Percentiles rank a stretch among this genome's conserved stretches.
These are phyloP conservation scores for Enteromius thamalakanensis DNA, from an alignment of 2,797 vertebrate species.

Conservation along the genomic window DNA sequence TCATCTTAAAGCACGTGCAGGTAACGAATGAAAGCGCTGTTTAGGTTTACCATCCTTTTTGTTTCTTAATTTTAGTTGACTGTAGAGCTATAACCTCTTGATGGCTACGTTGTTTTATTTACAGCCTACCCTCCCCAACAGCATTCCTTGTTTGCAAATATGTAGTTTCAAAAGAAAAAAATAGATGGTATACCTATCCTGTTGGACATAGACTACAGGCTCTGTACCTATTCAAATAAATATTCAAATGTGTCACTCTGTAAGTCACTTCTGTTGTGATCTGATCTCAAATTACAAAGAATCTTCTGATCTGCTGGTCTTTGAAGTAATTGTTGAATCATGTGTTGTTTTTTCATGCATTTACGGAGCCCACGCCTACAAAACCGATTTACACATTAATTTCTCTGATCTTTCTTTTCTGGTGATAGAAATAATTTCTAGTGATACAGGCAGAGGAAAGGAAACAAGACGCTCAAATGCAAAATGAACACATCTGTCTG, in stretches of 20 bases:
- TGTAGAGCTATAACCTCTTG: constrained; percentile 97
- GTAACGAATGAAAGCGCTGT: constrained; percentile 79
- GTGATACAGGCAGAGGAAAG: not conserved
- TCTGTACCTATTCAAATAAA: constrained; percentile 99
- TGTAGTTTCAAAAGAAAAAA: constrained; percentile 92
- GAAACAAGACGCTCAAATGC: not conserved
- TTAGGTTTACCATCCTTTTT: constrained; percentile 77
- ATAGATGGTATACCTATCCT: constrained; percentile 72
- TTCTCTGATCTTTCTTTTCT: not conserved
- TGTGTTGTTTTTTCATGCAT: not conserved
- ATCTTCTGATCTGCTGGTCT: not conserved
- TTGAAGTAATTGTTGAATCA: not conserved
- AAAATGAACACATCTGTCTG: not conserved
- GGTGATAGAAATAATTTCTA: not conserved
- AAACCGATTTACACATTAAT: not conserved
- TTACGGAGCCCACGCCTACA: not conserved
- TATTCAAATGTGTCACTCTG: constrained; percentile 84
- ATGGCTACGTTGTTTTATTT: constrained; percentile 90
- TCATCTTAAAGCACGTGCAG: constrained; percentile 81
- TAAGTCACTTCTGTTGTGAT: not conserved
- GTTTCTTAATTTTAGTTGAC: constrained; percentile 88
- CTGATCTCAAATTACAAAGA: not conserved
- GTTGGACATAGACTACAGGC: constrained; percentile 75
- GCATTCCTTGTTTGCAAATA: constrained; percentile 99
- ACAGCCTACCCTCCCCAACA: constrained; percentile 74